phyloP scores from a whole-genome alignment of 2,797 vertebrate genomes.

The Pseudocheirus occidentalis region DNA sequence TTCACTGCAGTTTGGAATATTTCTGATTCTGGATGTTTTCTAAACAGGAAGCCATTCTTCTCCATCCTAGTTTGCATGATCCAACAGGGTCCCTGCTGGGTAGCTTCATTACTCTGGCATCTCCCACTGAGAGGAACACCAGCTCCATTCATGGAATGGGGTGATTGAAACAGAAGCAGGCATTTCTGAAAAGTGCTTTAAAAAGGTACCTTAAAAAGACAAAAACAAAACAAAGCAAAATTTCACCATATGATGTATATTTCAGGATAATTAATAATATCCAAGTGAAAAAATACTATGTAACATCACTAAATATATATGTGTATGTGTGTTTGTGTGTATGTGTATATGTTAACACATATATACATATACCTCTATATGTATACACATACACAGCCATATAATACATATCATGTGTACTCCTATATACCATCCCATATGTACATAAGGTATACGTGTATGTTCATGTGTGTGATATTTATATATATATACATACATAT shows the following conservation, averaged over 20 bases:
- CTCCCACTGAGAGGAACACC: conserved; percentile 79
- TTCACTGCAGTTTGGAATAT: conserved; percentile 72
- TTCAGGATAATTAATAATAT: conserved; percentile 50
- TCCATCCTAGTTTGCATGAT: conserved; percentile 76
- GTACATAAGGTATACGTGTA: too few species aligned
- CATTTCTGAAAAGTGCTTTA: conserved; percentile 77
- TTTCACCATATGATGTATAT: background rate
- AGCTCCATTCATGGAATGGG: conserved; percentile 75
- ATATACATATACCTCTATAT: background rate
- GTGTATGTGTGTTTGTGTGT: background rate
- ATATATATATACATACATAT: too few species aligned
- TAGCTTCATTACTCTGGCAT: conserved; percentile 81
- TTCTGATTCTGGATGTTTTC: conserved; percentile 77
- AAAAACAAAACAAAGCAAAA: background rate
- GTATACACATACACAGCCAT: too few species aligned
- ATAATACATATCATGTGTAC: background rate
- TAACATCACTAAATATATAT: background rate
- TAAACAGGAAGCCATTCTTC: conserved; percentile 78
- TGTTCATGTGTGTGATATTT: too few species aligned
- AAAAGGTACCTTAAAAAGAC: conserved; percentile 57
- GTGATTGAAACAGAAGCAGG: conserved; percentile 78
- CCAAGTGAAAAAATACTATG: background rate
- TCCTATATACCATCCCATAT: background rate
- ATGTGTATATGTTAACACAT: background rate
- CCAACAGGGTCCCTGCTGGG: conserved; percentile 79